Evolutionary conservation across 2,797 vertebrate genomes (phyloP).

Genomic region (Anisognathus igniventris): DNA sequence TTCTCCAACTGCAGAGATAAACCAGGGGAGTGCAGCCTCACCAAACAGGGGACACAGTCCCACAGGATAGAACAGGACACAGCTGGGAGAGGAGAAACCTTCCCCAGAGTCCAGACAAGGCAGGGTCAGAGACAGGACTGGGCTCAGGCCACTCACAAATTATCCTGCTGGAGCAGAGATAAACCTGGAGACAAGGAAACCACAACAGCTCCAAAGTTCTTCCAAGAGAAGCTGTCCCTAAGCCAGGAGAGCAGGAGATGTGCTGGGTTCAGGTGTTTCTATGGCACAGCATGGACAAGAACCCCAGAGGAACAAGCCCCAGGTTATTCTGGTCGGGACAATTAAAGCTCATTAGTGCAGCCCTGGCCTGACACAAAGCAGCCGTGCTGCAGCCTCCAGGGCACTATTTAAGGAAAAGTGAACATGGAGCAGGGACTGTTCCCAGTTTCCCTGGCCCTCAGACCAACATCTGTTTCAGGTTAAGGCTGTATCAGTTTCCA

Average conservation of each 20-base stretch:
- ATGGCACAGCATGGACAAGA: too few species aligned
- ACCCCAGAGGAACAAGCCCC: too few species aligned
- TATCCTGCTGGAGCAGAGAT: neutral
- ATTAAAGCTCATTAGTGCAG: neutral
- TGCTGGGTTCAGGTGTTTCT: fast-evolving
- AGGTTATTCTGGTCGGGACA: neutral
- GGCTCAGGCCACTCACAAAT: neutral
- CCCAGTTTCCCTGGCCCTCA: neutral
- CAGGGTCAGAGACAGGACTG: neutral
- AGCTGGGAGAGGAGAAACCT: neutral
- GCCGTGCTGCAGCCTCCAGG: neutral
- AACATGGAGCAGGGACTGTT: neutral
- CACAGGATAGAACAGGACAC: too few species aligned
- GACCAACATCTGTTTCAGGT: slow-evolving; percentile 15
- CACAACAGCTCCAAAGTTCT: neutral
- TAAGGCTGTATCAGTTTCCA: neutral
- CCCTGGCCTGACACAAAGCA: neutral
- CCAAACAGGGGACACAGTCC: neutral
- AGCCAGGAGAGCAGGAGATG: neutral
- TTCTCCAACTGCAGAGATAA: neutral
- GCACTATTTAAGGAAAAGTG: neutral
- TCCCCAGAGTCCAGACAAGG: neutral
- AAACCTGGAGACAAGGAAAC: neutral
- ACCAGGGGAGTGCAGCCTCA: neutral
- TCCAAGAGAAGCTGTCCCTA: neutral